Conservation (phyloP, 2,113 vertebrate species). For the Arizona elegans region DNA sequence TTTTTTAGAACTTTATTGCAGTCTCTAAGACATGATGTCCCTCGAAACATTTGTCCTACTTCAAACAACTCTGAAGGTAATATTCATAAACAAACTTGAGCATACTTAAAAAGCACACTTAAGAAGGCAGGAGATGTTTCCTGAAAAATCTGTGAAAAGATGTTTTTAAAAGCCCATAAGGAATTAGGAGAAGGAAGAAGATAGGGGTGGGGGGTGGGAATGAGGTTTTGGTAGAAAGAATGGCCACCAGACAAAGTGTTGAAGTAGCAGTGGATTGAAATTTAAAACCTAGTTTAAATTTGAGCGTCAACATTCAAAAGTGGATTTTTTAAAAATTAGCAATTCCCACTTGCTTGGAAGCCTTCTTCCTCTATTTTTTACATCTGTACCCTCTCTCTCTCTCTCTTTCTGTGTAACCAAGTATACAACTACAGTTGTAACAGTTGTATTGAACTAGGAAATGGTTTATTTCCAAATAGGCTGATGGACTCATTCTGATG, state of each 20-base stretch:
- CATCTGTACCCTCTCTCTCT: not conserved
- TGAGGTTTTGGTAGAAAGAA: not conserved
- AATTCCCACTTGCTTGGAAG: not conserved
- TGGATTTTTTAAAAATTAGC: not conserved
- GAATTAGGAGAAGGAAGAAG: not conserved
- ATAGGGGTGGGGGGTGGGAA: fast-evolving
- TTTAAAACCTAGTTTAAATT: not conserved
- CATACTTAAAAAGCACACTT: not conserved
- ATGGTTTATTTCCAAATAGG: not conserved
- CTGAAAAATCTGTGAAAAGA: not conserved
- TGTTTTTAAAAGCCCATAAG: not conserved
- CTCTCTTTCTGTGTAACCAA: no score
- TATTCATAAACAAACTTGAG: not conserved
- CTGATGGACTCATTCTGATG: no score
- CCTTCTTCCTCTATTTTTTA: not conserved
- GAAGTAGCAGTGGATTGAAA: not conserved
- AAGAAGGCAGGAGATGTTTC: not conserved
- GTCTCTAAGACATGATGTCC: not conserved
- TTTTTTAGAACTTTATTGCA: not conserved
- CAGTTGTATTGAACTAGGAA: not conserved
- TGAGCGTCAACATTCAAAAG: no score
- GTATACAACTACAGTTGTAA: no score
- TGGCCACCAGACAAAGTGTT: not conserved
- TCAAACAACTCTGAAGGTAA: not conserved
- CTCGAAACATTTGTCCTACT: not conserved